Evolutionary conservation across 2,888 invertebrate species (phyloP).

Genomic region (Drosophila anceps): DNA sequence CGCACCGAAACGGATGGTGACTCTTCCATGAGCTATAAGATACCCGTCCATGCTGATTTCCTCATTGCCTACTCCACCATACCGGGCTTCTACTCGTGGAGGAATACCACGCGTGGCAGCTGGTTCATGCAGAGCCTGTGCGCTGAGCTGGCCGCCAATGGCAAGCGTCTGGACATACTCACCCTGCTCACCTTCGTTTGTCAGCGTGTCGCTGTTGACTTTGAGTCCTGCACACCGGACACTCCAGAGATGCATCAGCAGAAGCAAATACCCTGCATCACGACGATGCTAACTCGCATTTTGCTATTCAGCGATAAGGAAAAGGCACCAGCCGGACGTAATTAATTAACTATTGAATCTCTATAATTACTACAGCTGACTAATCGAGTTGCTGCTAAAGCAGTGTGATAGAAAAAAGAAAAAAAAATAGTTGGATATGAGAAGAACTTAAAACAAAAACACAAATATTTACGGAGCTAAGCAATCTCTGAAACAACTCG

Average conservation of each 20-base stretch:
- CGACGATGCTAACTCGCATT: slow-evolving; percentile 95
- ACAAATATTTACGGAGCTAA: slow-evolving; percentile 10
- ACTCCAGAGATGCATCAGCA: slow-evolving; percentile 93
- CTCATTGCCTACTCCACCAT: slow-evolving; percentile 97
- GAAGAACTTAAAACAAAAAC: not conserved
- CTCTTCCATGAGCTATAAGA: slow-evolving; percentile 89
- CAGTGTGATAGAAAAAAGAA: slow-evolving; percentile 43
- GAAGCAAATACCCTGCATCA: slow-evolving; percentile 97
- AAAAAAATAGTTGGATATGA: not conserved
- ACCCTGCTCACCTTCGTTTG: slow-evolving; percentile 94
- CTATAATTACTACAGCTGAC: slow-evolving; percentile 27
- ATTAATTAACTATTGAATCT: slow-evolving; percentile 34
- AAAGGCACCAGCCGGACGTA: slow-evolving; percentile 54
- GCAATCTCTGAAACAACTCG: not conserved
- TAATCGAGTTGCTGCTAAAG: slow-evolving; percentile 27
- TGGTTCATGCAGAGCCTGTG: slow-evolving; percentile 98
- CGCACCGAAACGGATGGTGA: slow-evolving; percentile 90
- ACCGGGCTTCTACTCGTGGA: slow-evolving; percentile 97
- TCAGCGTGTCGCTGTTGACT: slow-evolving; percentile 94
- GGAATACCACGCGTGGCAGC: slow-evolving; percentile 96
- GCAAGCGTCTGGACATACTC: slow-evolving; percentile 91
- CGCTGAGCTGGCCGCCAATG: slow-evolving; percentile 91
- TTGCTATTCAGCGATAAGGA: slow-evolving; percentile 88
- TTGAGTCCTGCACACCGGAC: slow-evolving; percentile 94
- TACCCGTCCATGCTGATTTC: slow-evolving; percentile 97